Evolutionary conservation across 2,797 vertebrate species (phyloP).

Genomic region (Chaunax sp.): DNA sequence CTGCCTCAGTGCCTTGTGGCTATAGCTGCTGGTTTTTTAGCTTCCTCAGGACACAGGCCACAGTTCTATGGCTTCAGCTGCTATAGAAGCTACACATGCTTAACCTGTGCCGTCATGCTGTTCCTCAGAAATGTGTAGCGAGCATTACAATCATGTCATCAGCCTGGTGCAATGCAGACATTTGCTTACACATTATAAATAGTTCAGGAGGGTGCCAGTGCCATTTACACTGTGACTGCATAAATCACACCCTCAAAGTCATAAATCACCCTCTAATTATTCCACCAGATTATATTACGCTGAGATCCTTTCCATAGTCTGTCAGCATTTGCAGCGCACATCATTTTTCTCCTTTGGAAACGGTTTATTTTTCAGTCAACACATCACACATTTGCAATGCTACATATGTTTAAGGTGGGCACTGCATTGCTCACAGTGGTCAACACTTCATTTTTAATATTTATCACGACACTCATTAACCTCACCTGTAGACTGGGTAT

Average conservation of each 20-base stretch:
- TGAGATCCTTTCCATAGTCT: constrained; percentile 19
- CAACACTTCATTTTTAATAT: background rate
- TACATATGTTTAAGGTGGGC: background rate
- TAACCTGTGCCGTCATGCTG: constrained; percentile 15
- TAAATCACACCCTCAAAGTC: constrained; percentile 61
- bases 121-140: constrained; percentile 31
- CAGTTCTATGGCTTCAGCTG: background rate
- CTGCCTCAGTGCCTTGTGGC: constrained; percentile 8
- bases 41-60: constrained; percentile 1
- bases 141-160: constrained; percentile 32
- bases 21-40: constrained; percentile 10
- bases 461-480: background rate
- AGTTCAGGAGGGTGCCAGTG: constrained; percentile 36
- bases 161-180: constrained; percentile 50
- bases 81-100: constrained; percentile 13
- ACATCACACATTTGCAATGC: background rate
- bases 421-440: background rate
- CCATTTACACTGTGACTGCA: constrained; percentile 50
- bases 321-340: constrained; percentile 1
- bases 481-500: background rate
- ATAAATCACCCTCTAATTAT: constrained; percentile 76
- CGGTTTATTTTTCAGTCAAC: background rate
- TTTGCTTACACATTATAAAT: constrained; percentile 59
- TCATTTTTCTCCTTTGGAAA: background rate
- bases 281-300: constrained; percentile 62